Base-by-base conservation (phyloP, 2,797 vertebrate species). In the Spondyliosoma cantharus region DNA sequence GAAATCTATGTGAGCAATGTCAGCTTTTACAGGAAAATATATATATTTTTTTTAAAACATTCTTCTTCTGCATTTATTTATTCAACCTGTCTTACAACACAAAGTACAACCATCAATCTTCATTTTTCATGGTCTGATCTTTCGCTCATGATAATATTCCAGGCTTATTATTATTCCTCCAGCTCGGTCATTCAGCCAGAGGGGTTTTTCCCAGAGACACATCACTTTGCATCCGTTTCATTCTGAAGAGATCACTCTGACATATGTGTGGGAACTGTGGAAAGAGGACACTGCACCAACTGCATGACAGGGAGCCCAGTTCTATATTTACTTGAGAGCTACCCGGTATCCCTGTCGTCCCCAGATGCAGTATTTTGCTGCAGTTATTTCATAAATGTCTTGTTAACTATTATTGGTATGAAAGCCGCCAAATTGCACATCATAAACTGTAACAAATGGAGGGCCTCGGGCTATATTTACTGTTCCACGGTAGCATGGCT, bases 351-450 rank as follows among this genome's bases (percentile, higher is more conserved):
- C 37, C 69, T 52, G 48, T 74, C 29, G 46, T 78, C 67, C 61
- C 70, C 74, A 53, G 75, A 82, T 76, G 71, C 71, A 73, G 81
- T 85, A 16, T 85, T 87, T 82, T 83, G 77, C 82, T 78, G 43
- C 70, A 80, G 58, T 84, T 85, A 87, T 89, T 89, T 89, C 74
- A 87, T 85, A 86, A 81, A 83, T 86, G 86, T 77, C 84, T 90
- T 84, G 86, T 89, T 87, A 91, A 85, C 80, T 78, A 64, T 85
- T 80, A 86, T 77, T 89, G 64, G 83, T 82, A 58, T 85, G 75
- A 84, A 89, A 84, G 84, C 68, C 9, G 59, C 85, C 86, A 89
- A 89, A 89, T 73, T 83, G 74, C 71, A 86, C 61, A 89, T 77
- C 82, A 86, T 84, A 91, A 90, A 90, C 56, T 76, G 52, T 73